phyloP scores from a whole-genome alignment of 2,888 invertebrate species.

The Drosophila eohydei region DNA sequence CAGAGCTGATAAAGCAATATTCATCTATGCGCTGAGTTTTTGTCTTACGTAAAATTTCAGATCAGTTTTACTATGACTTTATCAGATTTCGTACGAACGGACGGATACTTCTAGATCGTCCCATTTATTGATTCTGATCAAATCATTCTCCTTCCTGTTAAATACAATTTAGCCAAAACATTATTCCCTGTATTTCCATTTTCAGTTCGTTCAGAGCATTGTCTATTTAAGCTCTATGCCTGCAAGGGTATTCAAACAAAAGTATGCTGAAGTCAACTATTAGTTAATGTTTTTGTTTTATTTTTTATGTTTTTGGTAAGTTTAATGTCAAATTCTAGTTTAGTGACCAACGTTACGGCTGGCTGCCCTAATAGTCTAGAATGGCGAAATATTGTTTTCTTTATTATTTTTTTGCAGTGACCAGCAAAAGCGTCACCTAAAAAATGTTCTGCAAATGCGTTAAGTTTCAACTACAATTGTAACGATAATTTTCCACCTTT shows the following conservation, averaged over 20 bases:
- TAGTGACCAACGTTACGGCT: slow-evolving; percentile 55
- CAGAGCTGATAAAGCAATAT: background rate
- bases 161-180: too few species aligned
- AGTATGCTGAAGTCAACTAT: background rate
- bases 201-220: too few species aligned
- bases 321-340: slow-evolving; percentile 65
- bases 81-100: background rate
- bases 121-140: background rate
- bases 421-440: slow-evolving; percentile 52
- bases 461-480: slow-evolving; percentile 28
- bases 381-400: slow-evolving; percentile 49
- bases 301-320: slow-evolving; percentile 9
- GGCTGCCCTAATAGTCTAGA: slow-evolving; percentile 67
- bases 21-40: background rate
- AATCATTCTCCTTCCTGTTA: too few species aligned
- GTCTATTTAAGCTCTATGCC: background rate
- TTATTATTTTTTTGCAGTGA: slow-evolving; percentile 43
- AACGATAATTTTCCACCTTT: slow-evolving; percentile 40
- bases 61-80: background rate
- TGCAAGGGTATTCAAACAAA: background rate
- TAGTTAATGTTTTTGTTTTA: background rate
- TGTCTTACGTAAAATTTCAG: background rate
- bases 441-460: slow-evolving; percentile 21
- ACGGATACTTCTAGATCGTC: background rate
- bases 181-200: too few species aligned